Evolutionary conservation across 1,140 invertebrate genomes (phyloP), one percentile per base, ranked within the genome.

Genomic region (Heliothis virescens): DNA sequence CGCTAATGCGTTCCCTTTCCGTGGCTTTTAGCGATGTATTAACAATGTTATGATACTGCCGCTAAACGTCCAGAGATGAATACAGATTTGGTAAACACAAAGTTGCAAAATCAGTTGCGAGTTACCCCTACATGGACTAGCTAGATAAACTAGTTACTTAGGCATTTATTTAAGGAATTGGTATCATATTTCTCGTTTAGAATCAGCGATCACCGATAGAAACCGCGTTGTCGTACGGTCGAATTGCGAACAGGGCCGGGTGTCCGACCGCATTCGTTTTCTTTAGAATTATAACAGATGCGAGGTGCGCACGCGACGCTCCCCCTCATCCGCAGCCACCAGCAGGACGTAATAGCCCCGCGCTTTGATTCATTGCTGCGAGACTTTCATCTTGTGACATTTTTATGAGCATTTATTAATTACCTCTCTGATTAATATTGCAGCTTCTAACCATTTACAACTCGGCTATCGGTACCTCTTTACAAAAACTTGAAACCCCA

Each of bases 271-370:
- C 78, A 57, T 79, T 75, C 63, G 71, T 75, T 79, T 79, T 82
- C 76, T 79, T 79, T 67, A 60, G 62, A 78, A 78, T 78, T 78
- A 76, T 85, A 85, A 85, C 83, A 73, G 83, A 82, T 85, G 81
- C 57, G 67, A 55, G 69, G 60, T 82, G 79, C 73, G 65, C 83
- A 85, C 83, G 81, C 81, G 81, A 81, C 79, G 60, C 63, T 81
- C 71, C 63, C n/a, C 82, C 55, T 53, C 67, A 18, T 48, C 71
- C 75, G 48, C n/a, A 34, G 21, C 48, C 18, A 26, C 59, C 67
- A 79, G 34, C 48, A 48, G 79, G 71, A 75, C 80, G 50, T 76
- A 69, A 78, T 78, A 73, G 55, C 50, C 63, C 16, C 65, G 18
- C 57, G 18, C 29, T 78, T 57, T 73, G 80, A 81, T 81, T 78